Evolutionary conservation across 2,797 vertebrate genomes (phyloP).

Genomic region (Eulemur rubriventer): DNA sequence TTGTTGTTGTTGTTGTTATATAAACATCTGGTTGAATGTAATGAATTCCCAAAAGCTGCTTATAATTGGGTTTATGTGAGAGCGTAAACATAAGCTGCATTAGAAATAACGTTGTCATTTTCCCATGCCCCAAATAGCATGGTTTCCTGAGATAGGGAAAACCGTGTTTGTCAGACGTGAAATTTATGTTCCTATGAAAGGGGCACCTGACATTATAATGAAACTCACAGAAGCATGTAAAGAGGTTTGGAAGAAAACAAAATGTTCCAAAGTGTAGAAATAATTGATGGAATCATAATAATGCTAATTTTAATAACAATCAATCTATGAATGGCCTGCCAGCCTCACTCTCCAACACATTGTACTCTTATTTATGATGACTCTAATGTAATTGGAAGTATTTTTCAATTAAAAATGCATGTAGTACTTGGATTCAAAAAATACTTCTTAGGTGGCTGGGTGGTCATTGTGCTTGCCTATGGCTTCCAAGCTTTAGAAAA

Average conservation of each 20-base stretch:
- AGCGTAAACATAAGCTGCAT: neutral
- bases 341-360: neutral
- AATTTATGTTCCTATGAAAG: slow-evolving; percentile 59
- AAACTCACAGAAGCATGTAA: slow-evolving; percentile 51
- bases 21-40: slow-evolving; percentile 51
- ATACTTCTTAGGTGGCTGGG: neutral
- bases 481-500: neutral
- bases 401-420: slow-evolving; percentile 70
- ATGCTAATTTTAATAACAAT: slow-evolving; percentile 71
- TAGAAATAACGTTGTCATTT: slow-evolving; percentile 63
- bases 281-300: slow-evolving; percentile 48
- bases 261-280: slow-evolving; percentile 37
- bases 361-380: slow-evolving; percentile 60
- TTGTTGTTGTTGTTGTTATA: neutral
- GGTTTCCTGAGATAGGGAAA: slow-evolving; percentile 35
- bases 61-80: slow-evolving; percentile 40
- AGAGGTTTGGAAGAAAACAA: slow-evolving; percentile 59
- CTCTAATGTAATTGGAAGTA: slow-evolving; percentile 55
- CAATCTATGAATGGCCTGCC: slow-evolving; percentile 4
- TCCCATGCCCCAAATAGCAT: slow-evolving; percentile 29
- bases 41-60: slow-evolving; percentile 41
- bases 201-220: slow-evolving; percentile 45
- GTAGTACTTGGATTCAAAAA: slow-evolving; percentile 50
- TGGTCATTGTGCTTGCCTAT: neutral
- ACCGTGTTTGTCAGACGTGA: slow-evolving; percentile 34